Base-by-base conservation (phyloP, 2,113 vertebrate species). In the Periophthalmus modestus region DNA sequence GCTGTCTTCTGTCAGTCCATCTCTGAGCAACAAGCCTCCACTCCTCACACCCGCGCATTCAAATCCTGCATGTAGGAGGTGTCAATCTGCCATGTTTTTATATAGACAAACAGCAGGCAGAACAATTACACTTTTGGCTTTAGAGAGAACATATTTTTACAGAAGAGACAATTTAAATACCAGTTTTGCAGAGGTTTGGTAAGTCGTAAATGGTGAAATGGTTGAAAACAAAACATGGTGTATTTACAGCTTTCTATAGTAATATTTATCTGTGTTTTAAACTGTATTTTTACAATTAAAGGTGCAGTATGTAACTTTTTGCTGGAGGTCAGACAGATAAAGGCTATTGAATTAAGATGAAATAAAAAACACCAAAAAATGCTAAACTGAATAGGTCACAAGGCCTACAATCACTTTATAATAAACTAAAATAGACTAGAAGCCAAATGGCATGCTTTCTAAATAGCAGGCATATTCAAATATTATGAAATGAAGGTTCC, bases 21-120 rank as follows among this genome's bases (percentile, higher is more conserved):
- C 2, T 1, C 65, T 55, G 71, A 75, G 78, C 72, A 73, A 75
- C 72, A 74, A 57, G 63, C 28, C 28, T 12, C 16, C 28, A 13
- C 13, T 23, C 21, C 23, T 72, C 48, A 33, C 14, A 23, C 24
- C 23, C 34, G 62, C 39, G 46, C 14, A 33, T 36, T 52, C 71
- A 65, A 19, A 39, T 47, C 50, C 58, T 71, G 54, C 66, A 14
- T n/a, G 62, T 39, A 39, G 34, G 34, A 65, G 62, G 62, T 65
- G 62, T 39, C 62, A 65, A 65, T 65, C 62, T 65, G 62, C 33
- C 18, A 2, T 39, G 62, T n/a, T 39, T 65, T 65, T n/a, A 65
- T 65, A n/a, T n/a, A 43, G 34, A 65, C 19, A 19, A 65, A 43
- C 62, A 39, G 62, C 34, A 65, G 61, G 28, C 24, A 63, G 10